Evolutionary conservation across 2,113 vertebrate genomes (phyloP).

Genomic region (Pithys albifrons): DNA sequence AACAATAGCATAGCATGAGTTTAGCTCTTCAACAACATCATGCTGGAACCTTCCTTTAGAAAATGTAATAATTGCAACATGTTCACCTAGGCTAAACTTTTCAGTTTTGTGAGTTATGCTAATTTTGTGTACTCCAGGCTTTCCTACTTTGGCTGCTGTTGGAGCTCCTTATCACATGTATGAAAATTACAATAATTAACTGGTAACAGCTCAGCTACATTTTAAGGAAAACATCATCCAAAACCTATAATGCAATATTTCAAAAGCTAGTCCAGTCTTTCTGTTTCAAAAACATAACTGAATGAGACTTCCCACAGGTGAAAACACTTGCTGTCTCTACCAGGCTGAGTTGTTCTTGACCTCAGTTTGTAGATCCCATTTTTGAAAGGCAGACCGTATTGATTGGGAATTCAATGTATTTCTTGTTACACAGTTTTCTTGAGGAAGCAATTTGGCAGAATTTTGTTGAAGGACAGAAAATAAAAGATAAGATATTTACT

Average conservation of each 20-base stretch:
- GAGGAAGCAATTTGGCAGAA: neutral
- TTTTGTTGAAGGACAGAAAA: conserved; percentile 38
- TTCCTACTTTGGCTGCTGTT: conserved; percentile 56
- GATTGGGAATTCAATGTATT: conserved; percentile 37
- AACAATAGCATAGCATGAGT: conserved; percentile 76
- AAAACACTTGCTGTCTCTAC: conserved; percentile 71
- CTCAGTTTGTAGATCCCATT: conserved; percentile 29
- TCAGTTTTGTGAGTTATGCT: conserved; percentile 61
- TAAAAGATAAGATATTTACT: neutral
- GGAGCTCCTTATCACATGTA: conserved; percentile 65
- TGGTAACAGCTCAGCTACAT: conserved; percentile 75
- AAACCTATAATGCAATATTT: conserved; percentile 69
- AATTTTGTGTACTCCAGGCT: conserved; percentile 74
- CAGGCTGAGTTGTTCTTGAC: conserved; percentile 65
- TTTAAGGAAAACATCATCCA: conserved; percentile 76
- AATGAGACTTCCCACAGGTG: conserved; percentile 71
- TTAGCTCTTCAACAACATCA: conserved; percentile 67
- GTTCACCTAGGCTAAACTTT: conserved; percentile 76
- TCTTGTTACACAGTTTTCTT: conserved; percentile 19
- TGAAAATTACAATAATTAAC: conserved; percentile 80
- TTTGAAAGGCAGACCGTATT: conserved; percentile 43
- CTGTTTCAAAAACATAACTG: conserved; percentile 56
- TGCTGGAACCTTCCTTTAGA: conserved; percentile 70
- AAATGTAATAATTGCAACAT: conserved; percentile 70
- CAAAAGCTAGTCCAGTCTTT: conserved; percentile 53